Evolutionary conservation across 2,888 invertebrate genomes (phyloP).

Genomic region (Trachelus iudaicus): DNA sequence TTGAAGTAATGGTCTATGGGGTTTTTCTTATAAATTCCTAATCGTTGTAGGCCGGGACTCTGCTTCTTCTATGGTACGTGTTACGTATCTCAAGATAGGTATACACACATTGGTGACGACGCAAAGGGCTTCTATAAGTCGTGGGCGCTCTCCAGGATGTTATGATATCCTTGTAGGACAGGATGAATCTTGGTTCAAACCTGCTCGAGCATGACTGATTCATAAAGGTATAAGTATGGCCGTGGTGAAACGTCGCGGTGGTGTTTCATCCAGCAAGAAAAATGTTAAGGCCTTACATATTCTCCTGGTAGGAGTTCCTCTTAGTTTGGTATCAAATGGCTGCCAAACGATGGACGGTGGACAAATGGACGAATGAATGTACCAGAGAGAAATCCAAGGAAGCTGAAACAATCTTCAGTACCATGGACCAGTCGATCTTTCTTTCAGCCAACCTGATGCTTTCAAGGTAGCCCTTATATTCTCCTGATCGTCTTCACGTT

Average conservation of each 20-base stretch:
- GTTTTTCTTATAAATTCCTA: slow-evolving; percentile 39
- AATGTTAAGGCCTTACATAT: slow-evolving; percentile 30
- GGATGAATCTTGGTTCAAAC: slow-evolving; percentile 50
- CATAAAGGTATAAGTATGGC: not conserved
- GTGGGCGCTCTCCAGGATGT: slow-evolving; percentile 30
- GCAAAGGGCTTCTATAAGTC: slow-evolving; percentile 2
- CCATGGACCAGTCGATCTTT: not conserved
- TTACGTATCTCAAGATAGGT: too few species aligned
- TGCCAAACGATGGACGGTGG: slow-evolving; percentile 26
- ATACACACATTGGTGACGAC: not conserved
- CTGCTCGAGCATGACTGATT: slow-evolving; percentile 50
- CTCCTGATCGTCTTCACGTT: slow-evolving; percentile 52
- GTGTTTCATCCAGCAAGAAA: not conserved
- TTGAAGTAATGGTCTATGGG: not conserved
- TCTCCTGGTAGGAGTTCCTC: slow-evolving; percentile 48
- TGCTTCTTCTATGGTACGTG: slow-evolving; percentile 35
- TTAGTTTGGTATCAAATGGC: slow-evolving; percentile 58
- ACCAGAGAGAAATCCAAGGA: slow-evolving; percentile 11
- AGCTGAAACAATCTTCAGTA: slow-evolving; percentile 6
- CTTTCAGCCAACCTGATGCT: not conserved
- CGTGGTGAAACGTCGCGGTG: not conserved
- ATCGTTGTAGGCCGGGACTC: slow-evolving; percentile 39
- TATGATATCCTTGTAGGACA: slow-evolving; percentile 50
- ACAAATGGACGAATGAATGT: slow-evolving; percentile 1
- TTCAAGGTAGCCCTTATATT: slow-evolving; percentile 26